These are phyloP conservation scores for sheep (Ovis aries) DNA, from an alignment of 2,113 vertebrate genomes.

Conservation along the genomic window DNA sequence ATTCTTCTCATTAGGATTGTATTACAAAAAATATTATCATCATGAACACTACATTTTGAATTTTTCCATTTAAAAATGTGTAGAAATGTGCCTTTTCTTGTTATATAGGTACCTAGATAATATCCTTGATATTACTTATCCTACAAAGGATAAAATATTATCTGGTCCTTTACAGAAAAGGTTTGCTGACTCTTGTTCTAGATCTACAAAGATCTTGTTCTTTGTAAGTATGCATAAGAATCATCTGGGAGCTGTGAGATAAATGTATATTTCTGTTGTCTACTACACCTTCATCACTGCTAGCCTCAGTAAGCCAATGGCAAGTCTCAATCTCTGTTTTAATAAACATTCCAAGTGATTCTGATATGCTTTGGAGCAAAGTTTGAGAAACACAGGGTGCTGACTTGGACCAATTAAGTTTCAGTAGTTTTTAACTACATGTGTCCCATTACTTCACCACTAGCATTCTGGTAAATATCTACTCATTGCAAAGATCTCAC, in stretches of 20 bases:
- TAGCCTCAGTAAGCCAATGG: neutral
- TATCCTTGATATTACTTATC: neutral
- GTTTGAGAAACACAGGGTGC: neutral
- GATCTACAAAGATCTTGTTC: neutral
- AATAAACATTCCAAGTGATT: neutral
- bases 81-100: neutral
- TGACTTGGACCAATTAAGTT: neutral
- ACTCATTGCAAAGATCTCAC: neutral
- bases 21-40: neutral
- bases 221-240: neutral
- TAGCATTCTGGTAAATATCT: neutral
- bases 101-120: neutral
- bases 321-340: neutral
- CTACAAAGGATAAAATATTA: neutral
- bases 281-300: neutral
- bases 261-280: neutral
- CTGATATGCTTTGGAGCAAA: neutral
- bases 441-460: neutral
- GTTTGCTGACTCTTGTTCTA: neutral
- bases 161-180: neutral
- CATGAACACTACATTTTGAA: neutral
- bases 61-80: neutral
- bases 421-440: neutral
- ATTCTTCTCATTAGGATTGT: neutral
- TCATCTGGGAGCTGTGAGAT: neutral